Conservation (phyloP, 1,140 invertebrate genomes). For the Brachionus koreanus region DNA sequence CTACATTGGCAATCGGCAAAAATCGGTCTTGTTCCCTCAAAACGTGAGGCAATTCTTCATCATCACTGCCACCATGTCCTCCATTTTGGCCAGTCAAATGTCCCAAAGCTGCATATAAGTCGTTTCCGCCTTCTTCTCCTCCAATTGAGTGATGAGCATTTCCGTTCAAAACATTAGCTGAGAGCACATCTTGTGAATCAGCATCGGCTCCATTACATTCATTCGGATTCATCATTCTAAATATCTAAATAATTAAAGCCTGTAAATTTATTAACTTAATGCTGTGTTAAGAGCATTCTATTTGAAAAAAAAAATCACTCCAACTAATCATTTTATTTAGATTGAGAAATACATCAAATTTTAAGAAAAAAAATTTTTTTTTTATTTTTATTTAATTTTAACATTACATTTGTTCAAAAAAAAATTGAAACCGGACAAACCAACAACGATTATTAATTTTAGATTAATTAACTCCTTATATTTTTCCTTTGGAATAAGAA, state of each 20-base stretch:
- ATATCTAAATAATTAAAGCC: not conserved
- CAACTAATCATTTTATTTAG: not conserved
- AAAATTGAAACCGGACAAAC: not conserved
- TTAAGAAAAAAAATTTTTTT: not conserved
- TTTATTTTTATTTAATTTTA: not conserved
- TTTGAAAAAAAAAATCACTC: not conserved
- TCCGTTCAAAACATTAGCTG: not conserved
- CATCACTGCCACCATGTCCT: conserved; percentile 1
- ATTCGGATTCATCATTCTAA: conserved; percentile 43
- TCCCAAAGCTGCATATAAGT: not conserved
- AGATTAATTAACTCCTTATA: too few relatives aligned
- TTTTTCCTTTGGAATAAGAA: too few relatives aligned
- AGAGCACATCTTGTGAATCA: conserved; percentile 3
- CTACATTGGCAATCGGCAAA: conserved; percentile 94
- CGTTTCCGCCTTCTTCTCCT: not conserved
- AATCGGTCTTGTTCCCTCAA: conserved; percentile 76
- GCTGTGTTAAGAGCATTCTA: conserved; percentile 39
- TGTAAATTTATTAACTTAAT: not conserved
- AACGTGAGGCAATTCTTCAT: conserved; percentile 37
- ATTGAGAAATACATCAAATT: conserved; percentile 8
- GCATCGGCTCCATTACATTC: conserved; percentile 17
- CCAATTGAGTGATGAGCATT: not conserved
- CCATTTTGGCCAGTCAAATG: not conserved
- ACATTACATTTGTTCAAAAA: not conserved
- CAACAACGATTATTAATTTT: not conserved